These are phyloP conservation scores for Dolichomitus sp. DNA, from an alignment of 2,888 invertebrate genomes.

Conservation along the genomic window DNA sequence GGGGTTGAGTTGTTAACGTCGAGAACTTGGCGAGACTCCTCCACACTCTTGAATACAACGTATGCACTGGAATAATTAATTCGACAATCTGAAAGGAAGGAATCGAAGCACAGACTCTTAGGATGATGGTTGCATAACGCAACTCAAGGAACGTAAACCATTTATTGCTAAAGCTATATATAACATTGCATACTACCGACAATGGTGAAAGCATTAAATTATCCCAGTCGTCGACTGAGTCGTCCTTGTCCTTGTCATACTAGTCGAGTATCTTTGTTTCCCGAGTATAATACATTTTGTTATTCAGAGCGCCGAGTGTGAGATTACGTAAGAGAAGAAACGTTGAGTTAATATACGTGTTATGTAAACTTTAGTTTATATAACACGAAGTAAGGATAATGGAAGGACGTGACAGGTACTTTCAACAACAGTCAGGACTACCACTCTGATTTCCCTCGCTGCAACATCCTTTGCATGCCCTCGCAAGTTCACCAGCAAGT, in stretches of 20 bases:
- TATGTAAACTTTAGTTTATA: not conserved
- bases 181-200: not conserved
- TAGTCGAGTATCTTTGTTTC: conserved; percentile 11
- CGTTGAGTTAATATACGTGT: not conserved
- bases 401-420: conserved; percentile 14
- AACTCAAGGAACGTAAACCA: not conserved
- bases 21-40: conserved; percentile 2
- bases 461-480: conserved; percentile 10
- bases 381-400: conserved; percentile 22
- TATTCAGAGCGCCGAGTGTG: conserved; percentile 6
- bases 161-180: not conserved
- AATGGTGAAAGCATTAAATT: conserved; percentile 3
- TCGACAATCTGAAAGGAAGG: conserved; percentile 11
- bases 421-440: conserved; percentile 22
- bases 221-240: conserved; percentile 1
- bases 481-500: conserved; percentile 38
- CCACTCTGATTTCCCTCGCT: conserved; percentile 10
- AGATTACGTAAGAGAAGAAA: not conserved
- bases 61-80: conserved; percentile 27
- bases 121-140: conserved; percentile 1
- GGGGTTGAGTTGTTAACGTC: conserved; percentile 9
- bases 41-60: conserved; percentile 5
- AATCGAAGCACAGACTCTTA: conserved; percentile 6
- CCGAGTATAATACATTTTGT: conserved; percentile 17
- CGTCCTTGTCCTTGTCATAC: conserved; percentile 4